Percentiles rank a stretch among this genome's conserved stretches.
Conservation (phyloP, 2,113 vertebrate genomes). For the Otis tarda region DNA sequence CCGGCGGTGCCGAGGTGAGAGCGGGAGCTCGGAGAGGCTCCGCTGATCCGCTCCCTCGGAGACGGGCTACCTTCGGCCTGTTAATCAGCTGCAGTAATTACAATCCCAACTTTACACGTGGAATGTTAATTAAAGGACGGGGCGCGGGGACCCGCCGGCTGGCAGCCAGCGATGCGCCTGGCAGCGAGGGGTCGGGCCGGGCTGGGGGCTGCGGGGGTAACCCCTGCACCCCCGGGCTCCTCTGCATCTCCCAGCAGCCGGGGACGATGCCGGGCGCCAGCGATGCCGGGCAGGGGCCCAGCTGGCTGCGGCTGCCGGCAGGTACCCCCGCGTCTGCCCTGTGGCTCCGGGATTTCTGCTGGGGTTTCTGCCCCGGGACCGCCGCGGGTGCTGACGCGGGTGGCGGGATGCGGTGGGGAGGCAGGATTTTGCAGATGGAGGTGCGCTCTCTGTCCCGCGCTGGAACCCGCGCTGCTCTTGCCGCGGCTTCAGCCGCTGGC, state of each 20-base stretch:
- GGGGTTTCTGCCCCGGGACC: background rate
- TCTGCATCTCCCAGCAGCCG: background rate
- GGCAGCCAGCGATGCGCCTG: background rate
- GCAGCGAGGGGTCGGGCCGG: background rate
- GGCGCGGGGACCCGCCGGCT: background rate
- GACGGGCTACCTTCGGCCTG: constrained; percentile 76
- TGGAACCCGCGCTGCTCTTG: background rate
- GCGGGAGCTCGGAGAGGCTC: constrained; percentile 66
- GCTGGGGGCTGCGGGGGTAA: background rate
- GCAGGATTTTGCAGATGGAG: background rate
- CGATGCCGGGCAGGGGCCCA: background rate
- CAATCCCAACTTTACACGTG: constrained; percentile 63
- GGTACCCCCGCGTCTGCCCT: background rate
- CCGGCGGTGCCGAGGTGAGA: constrained; percentile 59
- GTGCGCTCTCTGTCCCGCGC: fast-evolving
- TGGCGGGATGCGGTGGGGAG: background rate
- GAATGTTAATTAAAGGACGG: constrained; percentile 77
- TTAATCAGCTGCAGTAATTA: constrained; percentile 88
- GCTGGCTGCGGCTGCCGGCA: background rate
- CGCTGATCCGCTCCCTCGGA: constrained; percentile 80
- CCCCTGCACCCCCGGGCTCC: fast-evolving
- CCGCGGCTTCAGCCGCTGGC: fast-evolving
- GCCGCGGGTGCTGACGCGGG: too few relatives aligned
- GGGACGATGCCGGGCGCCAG: fast-evolving
- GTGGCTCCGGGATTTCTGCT: background rate